Percentiles rank a stretch among this genome's conserved stretches.
phyloP scores from a whole-genome alignment of 2,888 invertebrate species.

The Pyrrhia umbra region DNA sequence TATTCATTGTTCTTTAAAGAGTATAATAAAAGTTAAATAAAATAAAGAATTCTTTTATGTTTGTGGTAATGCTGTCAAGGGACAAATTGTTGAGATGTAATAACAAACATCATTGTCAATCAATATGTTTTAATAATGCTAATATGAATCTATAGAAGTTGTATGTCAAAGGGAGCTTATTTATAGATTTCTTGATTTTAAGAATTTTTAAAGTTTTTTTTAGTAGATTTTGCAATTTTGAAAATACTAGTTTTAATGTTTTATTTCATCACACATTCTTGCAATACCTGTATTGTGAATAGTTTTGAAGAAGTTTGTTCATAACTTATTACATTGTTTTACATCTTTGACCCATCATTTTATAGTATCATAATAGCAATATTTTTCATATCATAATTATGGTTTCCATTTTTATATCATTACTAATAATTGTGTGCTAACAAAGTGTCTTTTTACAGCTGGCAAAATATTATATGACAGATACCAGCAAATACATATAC shows the following conservation, averaged over 20 bases:
- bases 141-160: not conserved
- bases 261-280: too few species aligned
- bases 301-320: too few species aligned
- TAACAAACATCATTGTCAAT: too few species aligned
- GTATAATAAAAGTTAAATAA: not conserved
- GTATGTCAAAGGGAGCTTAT: too few species aligned
- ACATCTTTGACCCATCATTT: not conserved
- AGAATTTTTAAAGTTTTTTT: too few species aligned
- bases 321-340: not conserved
- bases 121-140: not conserved
- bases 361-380: not conserved
- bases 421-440: constrained; percentile 63
- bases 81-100: not conserved
- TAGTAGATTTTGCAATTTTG: too few species aligned
- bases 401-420: constrained; percentile 31
- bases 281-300: too few species aligned
- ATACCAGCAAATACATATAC: constrained; percentile 90
- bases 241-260: too few species aligned
- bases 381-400: constrained; percentile 1
- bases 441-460: constrained; percentile 85
- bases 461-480: constrained; percentile 91
- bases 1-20: too few species aligned
- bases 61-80: not conserved
- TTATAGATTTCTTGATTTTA: too few species aligned
- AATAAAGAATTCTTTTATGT: too few species aligned